A percentile compares a stretch with the other conserved stretches of the same genome.
These are phyloP conservation scores for Otolemur crassicaudatus DNA, from an alignment of 2,797 vertebrate genomes.

Conservation along the genomic window DNA sequence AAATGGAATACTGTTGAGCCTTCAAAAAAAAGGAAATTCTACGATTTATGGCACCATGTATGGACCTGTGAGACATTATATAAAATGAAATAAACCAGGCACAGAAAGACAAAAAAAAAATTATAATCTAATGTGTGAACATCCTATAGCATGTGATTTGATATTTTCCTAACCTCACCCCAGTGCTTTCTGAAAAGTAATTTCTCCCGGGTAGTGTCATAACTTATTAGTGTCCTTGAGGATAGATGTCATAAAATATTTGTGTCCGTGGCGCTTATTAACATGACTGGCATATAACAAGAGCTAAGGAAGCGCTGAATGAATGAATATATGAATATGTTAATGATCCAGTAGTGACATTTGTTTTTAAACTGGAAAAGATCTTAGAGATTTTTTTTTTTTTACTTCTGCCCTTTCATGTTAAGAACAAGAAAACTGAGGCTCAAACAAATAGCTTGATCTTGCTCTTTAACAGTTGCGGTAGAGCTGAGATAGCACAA, in stretches of 20 bases:
- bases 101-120: too few species aligned
- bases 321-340: neutral
- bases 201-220: neutral
- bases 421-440: neutral
- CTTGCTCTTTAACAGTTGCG: neutral
- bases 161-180: neutral
- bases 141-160: neutral
- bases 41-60: too few species aligned
- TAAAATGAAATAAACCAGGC: too few species aligned
- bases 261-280: neutral
- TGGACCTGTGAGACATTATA: too few species aligned
- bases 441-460: neutral
- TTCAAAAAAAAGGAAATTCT: too few species aligned
- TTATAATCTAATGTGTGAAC: neutral
- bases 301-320: neutral
- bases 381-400: neutral
- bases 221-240: neutral
- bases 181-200: neutral
- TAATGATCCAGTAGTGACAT: slow-evolving; percentile 19
- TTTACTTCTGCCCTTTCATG: neutral
- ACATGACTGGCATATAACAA: neutral
- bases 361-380: neutral
- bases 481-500: neutral
- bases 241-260: neutral
- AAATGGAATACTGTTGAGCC: too few species aligned